A percentile compares a stretch with the other conserved stretches of the same genome.
Conservation (phyloP, 2,113 vertebrate species). For the Trogon surrucura region DNA sequence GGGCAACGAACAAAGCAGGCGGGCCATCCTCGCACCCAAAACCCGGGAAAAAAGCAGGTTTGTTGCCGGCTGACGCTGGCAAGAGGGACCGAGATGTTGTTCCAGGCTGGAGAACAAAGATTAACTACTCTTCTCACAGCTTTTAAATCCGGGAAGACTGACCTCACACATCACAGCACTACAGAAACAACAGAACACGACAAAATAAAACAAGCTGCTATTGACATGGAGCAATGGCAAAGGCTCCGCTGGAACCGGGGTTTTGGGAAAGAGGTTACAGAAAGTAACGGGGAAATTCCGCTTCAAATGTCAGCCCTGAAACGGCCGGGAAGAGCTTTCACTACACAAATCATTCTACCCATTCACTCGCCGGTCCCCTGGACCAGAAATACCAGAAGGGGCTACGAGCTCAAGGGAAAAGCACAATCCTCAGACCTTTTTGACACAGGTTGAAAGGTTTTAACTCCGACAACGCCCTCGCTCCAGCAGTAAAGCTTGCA, state of each 20-base stretch:
- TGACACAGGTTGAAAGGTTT: neutral
- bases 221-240: neutral
- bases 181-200: neutral
- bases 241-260: neutral
- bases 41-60: neutral
- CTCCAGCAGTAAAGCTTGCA: neutral
- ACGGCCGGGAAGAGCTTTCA: neutral
- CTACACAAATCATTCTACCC: neutral
- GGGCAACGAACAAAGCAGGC: neutral
- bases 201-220: neutral
- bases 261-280: neutral
- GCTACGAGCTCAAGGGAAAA: neutral
- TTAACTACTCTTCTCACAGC: neutral
- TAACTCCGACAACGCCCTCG: fast-evolving
- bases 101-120: slow-evolving; percentile 24
- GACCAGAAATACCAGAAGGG: neutral
- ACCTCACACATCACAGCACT: neutral
- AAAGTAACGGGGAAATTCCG: neutral
- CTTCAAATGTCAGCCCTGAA: neutral
- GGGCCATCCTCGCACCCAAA: neutral
- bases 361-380: neutral
- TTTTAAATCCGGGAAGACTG: slow-evolving; percentile 19
- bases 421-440: neutral
- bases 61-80: neutral
- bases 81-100: neutral